Conservation (phyloP, 2,113 vertebrate species). For the Rattus norvegicus region GRCr8 NC_086019.1:179766501-179767000, state of each 20-base stretch:
- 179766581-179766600: not conserved
- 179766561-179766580: not conserved
- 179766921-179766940: constrained; percentile 44
- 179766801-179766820: too few relatives aligned
- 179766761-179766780: too few relatives aligned
- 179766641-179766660: constrained; percentile 9
- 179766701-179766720: constrained; percentile 21
- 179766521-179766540: not conserved
- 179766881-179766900: too few relatives aligned
- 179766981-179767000: constrained; percentile 27
- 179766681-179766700: constrained; percentile 26
- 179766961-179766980: constrained; percentile 45
- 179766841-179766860: too few relatives aligned
- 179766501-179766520: not conserved
- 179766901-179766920: not conserved
- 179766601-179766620: not conserved
- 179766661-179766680: constrained; percentile 47
- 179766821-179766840: too few relatives aligned
- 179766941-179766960: not conserved
- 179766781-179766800: too few relatives aligned
- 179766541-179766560: not conserved
- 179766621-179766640: constrained; percentile 18
- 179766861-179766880: too few relatives aligned
- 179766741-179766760: too few relatives aligned
- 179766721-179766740: not conserved